A percentile compares a stretch with the other conserved stretches of the same genome.
Evolutionary conservation across 2,888 invertebrate genomes (phyloP).

Genomic region (Yponomeuta sedellus): DNA sequence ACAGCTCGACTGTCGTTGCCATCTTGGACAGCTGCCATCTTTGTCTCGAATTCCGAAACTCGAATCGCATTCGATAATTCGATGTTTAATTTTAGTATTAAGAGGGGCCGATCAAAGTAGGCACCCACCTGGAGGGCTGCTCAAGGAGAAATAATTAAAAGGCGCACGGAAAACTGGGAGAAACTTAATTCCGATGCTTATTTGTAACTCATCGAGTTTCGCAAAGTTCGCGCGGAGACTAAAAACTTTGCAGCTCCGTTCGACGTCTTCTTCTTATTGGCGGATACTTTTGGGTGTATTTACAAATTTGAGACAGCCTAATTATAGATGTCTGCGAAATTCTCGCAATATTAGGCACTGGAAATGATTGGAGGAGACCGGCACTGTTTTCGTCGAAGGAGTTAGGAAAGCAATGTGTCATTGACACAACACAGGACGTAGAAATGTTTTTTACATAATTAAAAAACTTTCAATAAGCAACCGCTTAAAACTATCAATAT

Average conservation of each 20-base stretch:
- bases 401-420: no score
- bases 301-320: conserved; percentile 14
- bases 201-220: conserved; percentile 68
- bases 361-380: no score
- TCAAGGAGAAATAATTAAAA: conserved; percentile 67
- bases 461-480: no score
- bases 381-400: no score
- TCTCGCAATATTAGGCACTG: background rate
- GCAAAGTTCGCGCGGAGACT: conserved; percentile 35
- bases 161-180: conserved; percentile 62
- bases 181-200: conserved; percentile 72
- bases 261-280: conserved; percentile 33
- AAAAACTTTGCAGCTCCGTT: conserved; percentile 17
- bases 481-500: no score
- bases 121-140: conserved; percentile 51
- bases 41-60: conserved; percentile 24
- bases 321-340: conserved; percentile 14
- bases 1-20: conserved; percentile 19
- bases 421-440: no score
- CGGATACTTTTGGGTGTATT: background rate
- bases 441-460: no score
- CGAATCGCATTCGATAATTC: conserved; percentile 17
- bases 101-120: conserved; percentile 39
- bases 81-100: conserved; percentile 16
- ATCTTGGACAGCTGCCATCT: conserved; percentile 28